phyloP scores from a whole-genome alignment of 1,140 invertebrate species.

The Palaemon carinicauda region DNA sequence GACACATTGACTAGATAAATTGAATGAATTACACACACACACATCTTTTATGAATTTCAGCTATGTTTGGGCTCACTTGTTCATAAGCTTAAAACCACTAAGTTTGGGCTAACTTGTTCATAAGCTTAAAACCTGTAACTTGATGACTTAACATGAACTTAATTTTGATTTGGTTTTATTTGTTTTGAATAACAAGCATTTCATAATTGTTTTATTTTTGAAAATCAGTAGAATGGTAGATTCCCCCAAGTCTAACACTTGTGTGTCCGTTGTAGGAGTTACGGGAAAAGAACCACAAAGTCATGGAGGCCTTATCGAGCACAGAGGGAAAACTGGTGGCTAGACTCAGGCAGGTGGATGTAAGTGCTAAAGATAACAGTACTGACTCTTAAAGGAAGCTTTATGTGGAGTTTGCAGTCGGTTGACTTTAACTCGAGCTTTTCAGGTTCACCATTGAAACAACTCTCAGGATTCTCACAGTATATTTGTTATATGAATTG shows the following conservation, averaged over 20 bases:
- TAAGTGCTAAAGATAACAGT: constrained; percentile 27
- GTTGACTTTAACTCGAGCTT: background rate
- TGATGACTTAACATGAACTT: no score
- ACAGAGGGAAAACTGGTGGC: constrained; percentile 54
- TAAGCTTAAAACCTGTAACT: no score
- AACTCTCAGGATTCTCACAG: no score
- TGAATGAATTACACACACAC: constrained; percentile 6
- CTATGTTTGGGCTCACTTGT: no score
- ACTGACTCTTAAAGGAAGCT: constrained; percentile 15
- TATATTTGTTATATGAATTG: no score
- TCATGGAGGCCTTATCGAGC: constrained; percentile 52
- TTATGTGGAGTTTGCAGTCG: background rate
- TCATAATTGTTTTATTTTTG: background rate
- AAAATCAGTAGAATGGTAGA: constrained; percentile 2
- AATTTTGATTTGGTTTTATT: no score
- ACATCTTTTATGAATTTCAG: no score
- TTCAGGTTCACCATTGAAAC: no score
- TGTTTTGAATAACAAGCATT: no score
- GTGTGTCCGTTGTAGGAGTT: constrained; percentile 53
- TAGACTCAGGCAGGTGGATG: constrained; percentile 57
- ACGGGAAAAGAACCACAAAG: constrained; percentile 54
- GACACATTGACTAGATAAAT: constrained; percentile 7
- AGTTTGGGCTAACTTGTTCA: no score
- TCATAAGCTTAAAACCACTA: no score
- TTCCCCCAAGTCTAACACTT: constrained; percentile 43